Percentiles rank a stretch among this genome's conserved stretches.
Conservation (phyloP, 2,113 vertebrate species). For the Hystrix cristata region DNA sequence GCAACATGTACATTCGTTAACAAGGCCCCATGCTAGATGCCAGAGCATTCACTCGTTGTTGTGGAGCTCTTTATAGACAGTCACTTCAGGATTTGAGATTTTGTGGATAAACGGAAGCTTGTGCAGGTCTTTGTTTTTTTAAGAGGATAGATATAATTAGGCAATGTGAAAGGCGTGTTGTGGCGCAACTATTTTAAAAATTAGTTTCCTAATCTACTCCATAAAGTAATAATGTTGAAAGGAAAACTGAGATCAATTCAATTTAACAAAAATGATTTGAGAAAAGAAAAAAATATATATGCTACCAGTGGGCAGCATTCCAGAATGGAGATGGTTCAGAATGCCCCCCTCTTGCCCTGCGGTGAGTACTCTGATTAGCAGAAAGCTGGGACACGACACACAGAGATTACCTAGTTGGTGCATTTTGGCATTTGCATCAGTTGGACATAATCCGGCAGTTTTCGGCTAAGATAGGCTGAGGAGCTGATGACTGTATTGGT, state of each 20-base stretch:
- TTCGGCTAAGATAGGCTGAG: not conserved
- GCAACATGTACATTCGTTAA: not conserved
- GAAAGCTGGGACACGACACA: not conserved
- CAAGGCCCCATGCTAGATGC: not conserved
- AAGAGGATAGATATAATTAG: not conserved
- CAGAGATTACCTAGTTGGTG: not conserved
- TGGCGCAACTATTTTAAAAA: not conserved
- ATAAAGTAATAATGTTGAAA: not conserved
- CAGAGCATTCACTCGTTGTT: not conserved
- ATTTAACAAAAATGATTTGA: not conserved
- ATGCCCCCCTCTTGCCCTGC: not conserved
- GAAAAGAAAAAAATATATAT: not conserved
- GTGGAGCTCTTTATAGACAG: not conserved
- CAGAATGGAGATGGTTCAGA: not conserved
- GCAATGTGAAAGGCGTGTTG: not conserved
- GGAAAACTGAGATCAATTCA: not conserved
- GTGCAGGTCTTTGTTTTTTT: not conserved
- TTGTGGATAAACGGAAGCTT: not conserved
- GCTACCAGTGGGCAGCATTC: not conserved
- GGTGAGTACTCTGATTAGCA: not conserved
- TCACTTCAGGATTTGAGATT: not conserved
- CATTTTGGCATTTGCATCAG: not conserved
- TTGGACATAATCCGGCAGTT: not conserved
- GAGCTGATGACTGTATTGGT: not conserved
- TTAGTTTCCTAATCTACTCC: not conserved